Conservation (phyloP, 1,140 invertebrate species). For the Lethrus apterus region DNA sequence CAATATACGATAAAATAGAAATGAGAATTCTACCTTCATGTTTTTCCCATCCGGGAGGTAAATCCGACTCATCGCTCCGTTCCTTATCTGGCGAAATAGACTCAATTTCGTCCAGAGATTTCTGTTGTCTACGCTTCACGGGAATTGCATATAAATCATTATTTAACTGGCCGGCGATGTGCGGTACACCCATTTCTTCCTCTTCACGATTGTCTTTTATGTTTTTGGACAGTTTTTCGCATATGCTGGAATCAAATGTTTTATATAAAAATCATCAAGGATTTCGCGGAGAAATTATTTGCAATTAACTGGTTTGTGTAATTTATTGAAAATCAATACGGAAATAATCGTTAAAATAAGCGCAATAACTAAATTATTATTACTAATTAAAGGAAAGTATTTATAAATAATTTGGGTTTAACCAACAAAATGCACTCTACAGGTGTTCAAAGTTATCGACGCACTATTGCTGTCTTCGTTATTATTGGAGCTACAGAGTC, state of each 20-base stretch:
- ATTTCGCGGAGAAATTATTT: background rate
- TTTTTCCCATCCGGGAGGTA: constrained; percentile 87
- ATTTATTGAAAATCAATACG: constrained; percentile 9
- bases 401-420: constrained; percentile 3
- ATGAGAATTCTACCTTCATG: constrained; percentile 66
- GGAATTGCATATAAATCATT: constrained; percentile 70
- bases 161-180: constrained; percentile 60
- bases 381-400: background rate
- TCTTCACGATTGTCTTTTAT: constrained; percentile 47
- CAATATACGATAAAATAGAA: no score
- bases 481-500: no score
- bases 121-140: constrained; percentile 55
- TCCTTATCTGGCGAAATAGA: constrained; percentile 41
- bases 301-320: constrained; percentile 1
- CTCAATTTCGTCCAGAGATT: constrained; percentile 43
- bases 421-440: constrained; percentile 4
- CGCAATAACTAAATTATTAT: background rate
- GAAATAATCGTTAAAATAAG: constrained; percentile 18
- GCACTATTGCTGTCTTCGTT: no score
- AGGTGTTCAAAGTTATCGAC: no score
- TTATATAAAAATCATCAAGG: constrained; percentile 28
- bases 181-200: constrained; percentile 51
- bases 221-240: constrained; percentile 45
- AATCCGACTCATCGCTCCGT: constrained; percentile 43
- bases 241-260: constrained; percentile 45